Percentiles rank a stretch among this genome's conserved stretches.
phyloP scores from a whole-genome alignment of 1,140 invertebrate genomes.

The Phymastichus coffea region DNA sequence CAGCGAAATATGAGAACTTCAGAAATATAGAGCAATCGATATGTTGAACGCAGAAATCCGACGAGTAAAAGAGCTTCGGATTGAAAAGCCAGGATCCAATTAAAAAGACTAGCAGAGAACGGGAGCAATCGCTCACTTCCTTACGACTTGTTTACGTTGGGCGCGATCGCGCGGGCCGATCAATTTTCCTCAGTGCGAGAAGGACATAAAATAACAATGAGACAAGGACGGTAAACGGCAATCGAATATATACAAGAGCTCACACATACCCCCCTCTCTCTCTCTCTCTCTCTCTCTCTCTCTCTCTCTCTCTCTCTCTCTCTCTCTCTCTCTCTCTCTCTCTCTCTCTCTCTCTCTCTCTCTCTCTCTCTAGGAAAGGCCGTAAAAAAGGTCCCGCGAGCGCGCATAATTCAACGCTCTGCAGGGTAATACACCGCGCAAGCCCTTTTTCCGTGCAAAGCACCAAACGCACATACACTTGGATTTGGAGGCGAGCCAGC shows the following conservation, averaged over 20 bases:
- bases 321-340: background rate
- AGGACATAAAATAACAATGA: background rate
- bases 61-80: too few species aligned
- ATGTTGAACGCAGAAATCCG: too few species aligned
- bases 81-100: too few species aligned
- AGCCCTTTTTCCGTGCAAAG: background rate
- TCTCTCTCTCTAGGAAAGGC: too few species aligned
- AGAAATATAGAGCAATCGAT: too few species aligned
- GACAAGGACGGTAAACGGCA: background rate
- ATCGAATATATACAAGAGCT: background rate
- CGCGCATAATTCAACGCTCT: slow-evolving; percentile 51
- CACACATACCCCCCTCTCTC: background rate
- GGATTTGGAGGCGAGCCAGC: background rate
- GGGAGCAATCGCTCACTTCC: too few species aligned
- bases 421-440: slow-evolving; percentile 40
- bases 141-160: slow-evolving; percentile 3
- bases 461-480: background rate
- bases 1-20: too few species aligned
- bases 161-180: slow-evolving; percentile 1
- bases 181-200: slow-evolving; percentile 8
- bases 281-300: too few species aligned
- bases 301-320: background rate
- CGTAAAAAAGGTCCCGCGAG: slow-evolving; percentile 47
- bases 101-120: too few species aligned
- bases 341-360: too few species aligned